Percentiles rank a stretch among this genome's conserved stretches.
These are phyloP conservation scores for Ecdyonurus torrentis DNA, from an alignment of 2,888 invertebrate species.

Conservation along the genomic window DNA sequence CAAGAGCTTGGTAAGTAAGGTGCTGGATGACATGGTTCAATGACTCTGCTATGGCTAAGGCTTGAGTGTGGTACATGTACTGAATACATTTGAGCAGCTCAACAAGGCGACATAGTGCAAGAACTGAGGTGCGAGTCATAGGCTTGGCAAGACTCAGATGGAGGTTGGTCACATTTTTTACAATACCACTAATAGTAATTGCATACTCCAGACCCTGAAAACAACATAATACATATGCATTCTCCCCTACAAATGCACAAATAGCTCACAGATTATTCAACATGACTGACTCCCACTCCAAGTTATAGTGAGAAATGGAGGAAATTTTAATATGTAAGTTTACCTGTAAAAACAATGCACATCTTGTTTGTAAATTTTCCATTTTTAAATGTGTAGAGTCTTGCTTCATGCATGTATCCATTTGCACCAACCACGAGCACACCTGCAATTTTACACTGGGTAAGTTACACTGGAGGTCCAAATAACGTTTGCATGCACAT, in stretches of 20 bases:
- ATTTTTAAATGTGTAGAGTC: constrained; percentile 31
- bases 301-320: too few species aligned
- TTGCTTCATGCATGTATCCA: constrained; percentile 33
- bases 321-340: too few species aligned
- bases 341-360: constrained; percentile 36
- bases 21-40: constrained; percentile 64
- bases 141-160: constrained; percentile 55
- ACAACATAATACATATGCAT: too few species aligned
- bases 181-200: constrained; percentile 40
- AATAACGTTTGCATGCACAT: too few species aligned
- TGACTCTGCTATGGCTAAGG: constrained; percentile 50
- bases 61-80: constrained; percentile 47
- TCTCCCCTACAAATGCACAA: too few species aligned
- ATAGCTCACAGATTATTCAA: too few species aligned
- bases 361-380: constrained; percentile 35
- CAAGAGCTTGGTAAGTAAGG: constrained; percentile 54
- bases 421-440: constrained; percentile 41
- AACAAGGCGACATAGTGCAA: constrained; percentile 60
- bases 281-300: too few species aligned
- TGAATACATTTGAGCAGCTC: constrained; percentile 67
- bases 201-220: constrained; percentile 47
- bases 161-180: constrained; percentile 44
- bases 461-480: too few species aligned
- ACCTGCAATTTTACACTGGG: constrained; percentile 28
- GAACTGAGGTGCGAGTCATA: constrained; percentile 56